Percentiles rank a stretch among this genome's conserved stretches.
Conservation (phyloP, 2,113 vertebrate genomes). For the Nycticorax nycticorax region DNA sequence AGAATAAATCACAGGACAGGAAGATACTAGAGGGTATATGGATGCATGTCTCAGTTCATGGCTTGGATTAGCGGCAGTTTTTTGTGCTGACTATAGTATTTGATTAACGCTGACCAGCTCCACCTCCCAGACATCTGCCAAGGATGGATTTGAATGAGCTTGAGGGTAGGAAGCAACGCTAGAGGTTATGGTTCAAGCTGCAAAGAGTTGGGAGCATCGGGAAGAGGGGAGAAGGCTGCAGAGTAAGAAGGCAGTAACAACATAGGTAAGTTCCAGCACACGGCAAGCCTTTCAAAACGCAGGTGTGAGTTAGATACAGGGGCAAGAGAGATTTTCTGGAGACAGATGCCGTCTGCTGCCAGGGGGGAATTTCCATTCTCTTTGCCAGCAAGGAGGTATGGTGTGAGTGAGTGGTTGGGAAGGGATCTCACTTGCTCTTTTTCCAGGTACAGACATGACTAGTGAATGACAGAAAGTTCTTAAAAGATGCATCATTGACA, state of each 20-base stretch:
- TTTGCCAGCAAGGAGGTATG: not conserved
- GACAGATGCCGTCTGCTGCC: not conserved
- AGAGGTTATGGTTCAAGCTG: not conserved
- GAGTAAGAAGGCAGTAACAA: not conserved
- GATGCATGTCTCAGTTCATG: not conserved
- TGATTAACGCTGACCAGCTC: not conserved
- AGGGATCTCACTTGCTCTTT: not conserved
- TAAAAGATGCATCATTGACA: not conserved
- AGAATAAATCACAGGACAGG: not conserved
- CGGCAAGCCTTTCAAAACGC: not conserved
- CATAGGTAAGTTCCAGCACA: not conserved
- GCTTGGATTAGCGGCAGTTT: not conserved
- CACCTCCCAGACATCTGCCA: not conserved
- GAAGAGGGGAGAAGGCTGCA: not conserved
- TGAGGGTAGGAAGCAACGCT: fast-evolving
- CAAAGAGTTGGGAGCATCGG: not conserved
- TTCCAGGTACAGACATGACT: not conserved
- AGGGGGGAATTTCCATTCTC: not conserved
- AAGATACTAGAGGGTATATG: not conserved
- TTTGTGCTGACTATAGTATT: not conserved
- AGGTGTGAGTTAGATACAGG: not conserved
- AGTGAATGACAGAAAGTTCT: not conserved
- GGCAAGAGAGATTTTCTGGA: not conserved
- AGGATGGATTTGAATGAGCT: not conserved
- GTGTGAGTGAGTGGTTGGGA: not conserved